Conservation (phyloP, 2,797 vertebrate genomes). For the Chaenodraco wilsoni region DNA sequence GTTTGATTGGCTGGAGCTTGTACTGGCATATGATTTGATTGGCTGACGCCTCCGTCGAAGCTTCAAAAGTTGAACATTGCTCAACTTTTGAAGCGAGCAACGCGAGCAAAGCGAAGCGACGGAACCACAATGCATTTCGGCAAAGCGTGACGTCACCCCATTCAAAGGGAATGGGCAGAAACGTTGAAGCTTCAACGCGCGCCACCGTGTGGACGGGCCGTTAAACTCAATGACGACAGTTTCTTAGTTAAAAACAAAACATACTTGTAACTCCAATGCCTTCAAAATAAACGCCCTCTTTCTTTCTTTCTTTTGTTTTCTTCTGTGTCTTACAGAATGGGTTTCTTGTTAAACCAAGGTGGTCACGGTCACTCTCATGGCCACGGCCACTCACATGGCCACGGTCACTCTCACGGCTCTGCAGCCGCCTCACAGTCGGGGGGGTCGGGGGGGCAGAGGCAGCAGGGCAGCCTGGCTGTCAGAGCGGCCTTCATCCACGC, state of each 20-base stretch:
- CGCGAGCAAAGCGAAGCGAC: too few species aligned
- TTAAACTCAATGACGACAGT: background rate
- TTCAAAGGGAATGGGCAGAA: too few species aligned
- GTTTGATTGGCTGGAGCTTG: too few species aligned
- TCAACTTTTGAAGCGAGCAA: too few species aligned
- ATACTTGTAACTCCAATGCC: background rate
- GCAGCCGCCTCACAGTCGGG: slow-evolving; percentile 44
- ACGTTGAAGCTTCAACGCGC: too few species aligned
- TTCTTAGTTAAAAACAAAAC: background rate
- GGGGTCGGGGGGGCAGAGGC: slow-evolving; percentile 62
- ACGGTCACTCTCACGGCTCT: slow-evolving; percentile 85
- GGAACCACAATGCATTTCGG: too few species aligned
- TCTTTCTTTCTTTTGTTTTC: slow-evolving; percentile 20
- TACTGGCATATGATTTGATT: too few species aligned
- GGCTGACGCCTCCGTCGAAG: too few species aligned
- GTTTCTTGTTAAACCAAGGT: slow-evolving; percentile 93
- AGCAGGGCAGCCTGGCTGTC: slow-evolving; percentile 90
- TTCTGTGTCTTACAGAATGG: slow-evolving; percentile 88
- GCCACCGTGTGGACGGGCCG: too few species aligned
- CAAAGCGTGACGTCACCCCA: too few species aligned
- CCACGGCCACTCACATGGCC: slow-evolving; percentile 57
- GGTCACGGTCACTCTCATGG: slow-evolving; percentile 91
- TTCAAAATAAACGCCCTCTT: background rate
- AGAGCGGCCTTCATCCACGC: slow-evolving; percentile 96
- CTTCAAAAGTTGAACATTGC: too few species aligned